Conservation (phyloP, 1,140 invertebrate species). For the Lepidostoma basale region DNA sequence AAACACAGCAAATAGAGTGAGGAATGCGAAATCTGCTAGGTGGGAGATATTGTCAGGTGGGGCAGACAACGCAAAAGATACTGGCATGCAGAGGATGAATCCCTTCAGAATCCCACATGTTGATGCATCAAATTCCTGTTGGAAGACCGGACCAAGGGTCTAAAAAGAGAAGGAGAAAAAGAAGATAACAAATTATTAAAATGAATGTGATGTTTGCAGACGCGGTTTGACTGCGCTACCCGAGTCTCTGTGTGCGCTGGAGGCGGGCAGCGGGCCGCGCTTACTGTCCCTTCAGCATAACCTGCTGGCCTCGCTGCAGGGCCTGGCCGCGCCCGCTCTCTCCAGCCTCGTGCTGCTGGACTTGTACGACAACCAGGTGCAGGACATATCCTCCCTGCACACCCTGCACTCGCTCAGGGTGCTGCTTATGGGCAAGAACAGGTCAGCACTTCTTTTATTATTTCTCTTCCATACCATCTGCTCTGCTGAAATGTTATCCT, state of each 20-base stretch:
- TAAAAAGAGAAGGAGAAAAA: not conserved
- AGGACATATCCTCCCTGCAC: constrained; percentile 78
- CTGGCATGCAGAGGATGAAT: too few relatives aligned
- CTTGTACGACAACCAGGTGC: constrained; percentile 92
- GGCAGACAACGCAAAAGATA: too few relatives aligned
- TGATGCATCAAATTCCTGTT: too few relatives aligned
- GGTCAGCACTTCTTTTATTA: constrained; percentile 50
- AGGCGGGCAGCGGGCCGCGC: constrained; percentile 77
- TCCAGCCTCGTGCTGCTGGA: constrained; percentile 88
- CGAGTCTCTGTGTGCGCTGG: constrained; percentile 75
- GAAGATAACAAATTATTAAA: too few relatives aligned
- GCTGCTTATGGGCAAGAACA: constrained; percentile 88
- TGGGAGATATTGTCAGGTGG: too few relatives aligned
- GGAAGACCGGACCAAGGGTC: not conserved
- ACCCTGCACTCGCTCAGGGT: constrained; percentile 79
- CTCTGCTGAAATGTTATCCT: too few relatives aligned
- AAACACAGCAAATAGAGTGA: too few relatives aligned
- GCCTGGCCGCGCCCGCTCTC: constrained; percentile 58
- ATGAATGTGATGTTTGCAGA: constrained; percentile 56
- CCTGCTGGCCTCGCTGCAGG: constrained; percentile 75
- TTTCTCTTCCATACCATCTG: too few relatives aligned
- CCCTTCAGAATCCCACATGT: too few relatives aligned
- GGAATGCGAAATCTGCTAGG: too few relatives aligned
- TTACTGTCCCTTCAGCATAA: constrained; percentile 91
- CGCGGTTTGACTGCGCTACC: constrained; percentile 78